phyloP scores from a whole-genome alignment of 2,113 vertebrate species.

The Hippocampus barbouri region DNA sequence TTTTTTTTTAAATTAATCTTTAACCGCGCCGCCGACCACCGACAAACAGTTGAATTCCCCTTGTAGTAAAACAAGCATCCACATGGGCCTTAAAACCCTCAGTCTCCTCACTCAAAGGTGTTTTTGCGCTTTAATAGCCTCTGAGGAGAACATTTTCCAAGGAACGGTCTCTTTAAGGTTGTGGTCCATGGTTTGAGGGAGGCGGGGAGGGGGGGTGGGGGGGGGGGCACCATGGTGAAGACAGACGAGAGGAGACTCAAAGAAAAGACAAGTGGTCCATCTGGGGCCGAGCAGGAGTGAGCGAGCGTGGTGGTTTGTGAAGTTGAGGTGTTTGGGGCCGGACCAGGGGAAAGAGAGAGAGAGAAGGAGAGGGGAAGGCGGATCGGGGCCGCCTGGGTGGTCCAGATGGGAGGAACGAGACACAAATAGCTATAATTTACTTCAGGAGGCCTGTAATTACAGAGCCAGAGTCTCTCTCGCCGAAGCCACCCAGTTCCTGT shows the following conservation, averaged over 20 bases:
- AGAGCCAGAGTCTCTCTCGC: constrained; percentile 77
- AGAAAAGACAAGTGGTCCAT: constrained; percentile 30
- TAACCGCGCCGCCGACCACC: constrained; percentile 22
- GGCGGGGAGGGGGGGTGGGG: constrained; percentile 36
- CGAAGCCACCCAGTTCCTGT: constrained; percentile 77
- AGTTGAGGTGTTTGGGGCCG: constrained; percentile 58
- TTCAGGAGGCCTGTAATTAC: constrained; percentile 84
- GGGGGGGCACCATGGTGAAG: constrained; percentile 22
- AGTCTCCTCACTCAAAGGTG: constrained; percentile 45
- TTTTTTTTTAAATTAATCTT: constrained; percentile 4
- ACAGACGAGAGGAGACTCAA: constrained; percentile 30
- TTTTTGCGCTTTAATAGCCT: constrained; percentile 39
- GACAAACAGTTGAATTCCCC: constrained; percentile 32
- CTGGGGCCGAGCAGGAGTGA: constrained; percentile 24
- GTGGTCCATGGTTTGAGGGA: constrained; percentile 47
- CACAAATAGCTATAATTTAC: constrained; percentile 87
- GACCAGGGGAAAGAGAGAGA: constrained; percentile 63
- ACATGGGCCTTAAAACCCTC: constrained; percentile 38
- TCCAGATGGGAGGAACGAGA: constrained; percentile 85
- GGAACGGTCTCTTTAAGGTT: constrained; percentile 77
- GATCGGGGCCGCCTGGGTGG: constrained; percentile 73
- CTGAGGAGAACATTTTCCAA: constrained; percentile 57
- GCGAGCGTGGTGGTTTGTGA: constrained; percentile 20
- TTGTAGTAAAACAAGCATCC: constrained; percentile 43
- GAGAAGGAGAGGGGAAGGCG: constrained; percentile 47